Conservation (phyloP, 2,797 vertebrate species). For the Labroides dimidiatus region DNA sequence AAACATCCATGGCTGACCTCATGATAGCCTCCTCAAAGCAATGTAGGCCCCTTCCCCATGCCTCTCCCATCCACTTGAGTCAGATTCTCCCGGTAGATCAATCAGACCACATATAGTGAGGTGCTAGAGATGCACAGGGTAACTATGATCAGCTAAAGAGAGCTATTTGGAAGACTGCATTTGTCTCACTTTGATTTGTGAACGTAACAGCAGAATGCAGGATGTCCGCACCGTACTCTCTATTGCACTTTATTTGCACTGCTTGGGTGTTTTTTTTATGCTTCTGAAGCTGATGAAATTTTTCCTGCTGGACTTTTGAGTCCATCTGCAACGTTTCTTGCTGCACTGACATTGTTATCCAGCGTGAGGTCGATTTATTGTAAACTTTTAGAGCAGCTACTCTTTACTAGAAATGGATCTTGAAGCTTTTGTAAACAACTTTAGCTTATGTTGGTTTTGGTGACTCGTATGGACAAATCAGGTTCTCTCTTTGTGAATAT, state of each 20-base stretch:
- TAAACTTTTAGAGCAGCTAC: slow-evolving; percentile 1
- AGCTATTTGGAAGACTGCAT: background rate
- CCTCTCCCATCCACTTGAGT: slow-evolving; percentile 32
- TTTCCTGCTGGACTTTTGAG: background rate
- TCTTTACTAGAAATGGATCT: background rate
- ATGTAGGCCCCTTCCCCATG: background rate
- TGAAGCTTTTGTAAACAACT: background rate
- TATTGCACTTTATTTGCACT: slow-evolving; percentile 19
- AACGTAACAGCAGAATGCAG: slow-evolving; percentile 5
- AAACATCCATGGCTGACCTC: slow-evolving; percentile 85
- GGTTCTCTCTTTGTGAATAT: too few relatives aligned
- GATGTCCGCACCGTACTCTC: background rate
- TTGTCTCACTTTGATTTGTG: slow-evolving; percentile 1
- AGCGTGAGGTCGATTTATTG: background rate
- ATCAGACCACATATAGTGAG: slow-evolving; percentile 5
- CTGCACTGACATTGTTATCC: background rate
- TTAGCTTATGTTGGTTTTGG: too few relatives aligned
- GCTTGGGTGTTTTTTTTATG: slow-evolving; percentile 1
- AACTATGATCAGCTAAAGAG: background rate
- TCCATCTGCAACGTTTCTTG: background rate
- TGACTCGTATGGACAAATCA: too few relatives aligned
- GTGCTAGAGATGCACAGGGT: slow-evolving; percentile 1
- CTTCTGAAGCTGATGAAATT: background rate
- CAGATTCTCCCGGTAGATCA: slow-evolving; percentile 16
- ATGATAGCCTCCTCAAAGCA: slow-evolving; percentile 22